Base-by-base conservation (phyloP, 2,888 invertebrate species). In the Alviniconcha strummeri region DNA sequence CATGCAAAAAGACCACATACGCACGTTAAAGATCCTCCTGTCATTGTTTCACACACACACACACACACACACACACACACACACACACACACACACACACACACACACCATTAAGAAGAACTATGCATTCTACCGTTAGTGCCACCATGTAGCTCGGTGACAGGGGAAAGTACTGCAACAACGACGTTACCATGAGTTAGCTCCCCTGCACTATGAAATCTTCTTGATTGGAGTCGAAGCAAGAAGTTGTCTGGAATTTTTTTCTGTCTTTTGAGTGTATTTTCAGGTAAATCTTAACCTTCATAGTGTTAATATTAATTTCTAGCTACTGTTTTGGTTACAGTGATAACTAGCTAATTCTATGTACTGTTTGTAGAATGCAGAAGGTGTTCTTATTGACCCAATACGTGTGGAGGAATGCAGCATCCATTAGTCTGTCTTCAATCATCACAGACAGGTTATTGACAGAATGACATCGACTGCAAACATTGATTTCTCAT, bases 191-290 rank as follows among this genome's bases (percentile, higher is more conserved):
- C 13, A 5, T 60, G 64, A 78, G 78, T 78, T 19, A 17, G 56
- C 64, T 78, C 78, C 78, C 78, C 64, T 78, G 4, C 15, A 11
- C 56, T 64, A 52, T 60, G 78, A 57, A 57, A 78, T 78, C 78
- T 78, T 78, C 78, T 64, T 36, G 52, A 36, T 78, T 15, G 36
- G 36, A 78, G 78, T 78, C 78, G 19, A 36, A 52, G 78, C 19
- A 64, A 52, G 64, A 78, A 52, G 57, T 60, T 64, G 78, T 78
- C 78, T 78, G 78, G 78, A 78, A 78, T 78, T 78, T 52, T 19
- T 77, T 19, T 57, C 11, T 57, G 11, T 77, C 13, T 77, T n/a
- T 8, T 60, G 57, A 13, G 57, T 8, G 57, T 9, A 11, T 60
- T 60, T 8, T 8, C 2, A 60, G 60, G 60, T 60, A 60, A 60